Conservation (phyloP, 2,113 vertebrate genomes). For the Morone saxatilis region DNA sequence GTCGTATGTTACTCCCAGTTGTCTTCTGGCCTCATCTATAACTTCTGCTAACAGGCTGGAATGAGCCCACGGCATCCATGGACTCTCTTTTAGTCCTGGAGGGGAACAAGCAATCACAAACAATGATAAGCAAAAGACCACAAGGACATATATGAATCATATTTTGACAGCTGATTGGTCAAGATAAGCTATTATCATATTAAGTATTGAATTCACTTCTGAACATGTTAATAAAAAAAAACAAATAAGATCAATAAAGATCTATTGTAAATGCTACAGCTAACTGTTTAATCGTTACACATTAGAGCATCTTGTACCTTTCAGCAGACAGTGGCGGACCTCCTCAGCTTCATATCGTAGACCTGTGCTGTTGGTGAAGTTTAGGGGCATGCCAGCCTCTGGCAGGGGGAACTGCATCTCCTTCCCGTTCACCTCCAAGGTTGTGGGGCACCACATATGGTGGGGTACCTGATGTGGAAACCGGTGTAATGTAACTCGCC, state of each 20-base stretch:
- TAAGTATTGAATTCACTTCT: background rate
- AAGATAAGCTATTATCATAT: background rate
- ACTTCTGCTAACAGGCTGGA: conserved; percentile 79
- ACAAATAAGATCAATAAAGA: background rate
- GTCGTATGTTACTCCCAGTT: conserved; percentile 66
- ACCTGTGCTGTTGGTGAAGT: conserved; percentile 64
- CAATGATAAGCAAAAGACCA: too few species aligned
- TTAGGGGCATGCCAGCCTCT: conserved; percentile 48
- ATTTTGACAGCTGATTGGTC: too few species aligned
- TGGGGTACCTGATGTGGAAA: conserved; percentile 66
- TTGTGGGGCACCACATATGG: conserved; percentile 72
- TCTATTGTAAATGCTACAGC: background rate
- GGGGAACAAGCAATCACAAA: background rate
- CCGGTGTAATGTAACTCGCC: background rate
- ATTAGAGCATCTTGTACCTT: conserved; percentile 65
- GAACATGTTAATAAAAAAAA: background rate
- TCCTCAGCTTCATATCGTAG: conserved; percentile 80
- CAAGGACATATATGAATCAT: too few species aligned
- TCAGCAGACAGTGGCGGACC: conserved; percentile 77
- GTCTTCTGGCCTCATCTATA: conserved; percentile 75
- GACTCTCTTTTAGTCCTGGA: conserved; percentile 83
- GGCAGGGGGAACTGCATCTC: conserved; percentile 66
- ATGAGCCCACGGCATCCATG: conserved; percentile 77
- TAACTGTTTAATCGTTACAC: background rate
- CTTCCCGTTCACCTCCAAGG: conserved; percentile 63